These are phyloP conservation scores for Parasteatoda lunata DNA, from an alignment of 2,888 invertebrate species.

Conservation along the genomic window DNA sequence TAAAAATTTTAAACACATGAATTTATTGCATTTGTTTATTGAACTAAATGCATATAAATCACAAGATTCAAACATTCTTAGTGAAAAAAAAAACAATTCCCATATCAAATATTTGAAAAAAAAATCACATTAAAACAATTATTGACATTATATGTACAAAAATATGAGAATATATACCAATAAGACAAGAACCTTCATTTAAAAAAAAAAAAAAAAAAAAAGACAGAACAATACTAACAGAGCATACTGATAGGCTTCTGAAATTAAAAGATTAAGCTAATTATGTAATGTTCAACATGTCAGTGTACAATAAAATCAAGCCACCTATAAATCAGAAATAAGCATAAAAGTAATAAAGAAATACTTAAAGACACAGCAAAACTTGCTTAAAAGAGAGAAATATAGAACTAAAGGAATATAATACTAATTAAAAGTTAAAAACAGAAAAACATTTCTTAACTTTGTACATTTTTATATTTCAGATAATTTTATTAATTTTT, in stretches of 20 bases:
- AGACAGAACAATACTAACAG: slow-evolving; percentile 6
- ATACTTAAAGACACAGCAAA: too few relatives aligned
- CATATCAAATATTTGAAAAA: slow-evolving; percentile 21
- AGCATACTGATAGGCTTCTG: slow-evolving; percentile 18
- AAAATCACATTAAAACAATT: slow-evolving; percentile 13
- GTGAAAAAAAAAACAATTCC: slow-evolving; percentile 7
- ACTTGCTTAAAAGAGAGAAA: too few relatives aligned
- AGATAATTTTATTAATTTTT: too few relatives aligned
- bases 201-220: slow-evolving; percentile 9
- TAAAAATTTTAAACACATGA: not conserved
- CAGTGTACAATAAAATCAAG: not conserved
- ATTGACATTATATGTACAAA: slow-evolving; percentile 39
- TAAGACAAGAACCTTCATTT: slow-evolving; percentile 9
- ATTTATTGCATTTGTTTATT: slow-evolving; percentile 23
- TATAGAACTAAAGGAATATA: too few relatives aligned
- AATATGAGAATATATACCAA: slow-evolving; percentile 34
- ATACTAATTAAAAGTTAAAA: too few relatives aligned
- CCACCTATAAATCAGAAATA: not conserved
- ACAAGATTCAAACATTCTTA: slow-evolving; percentile 22
- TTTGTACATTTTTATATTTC: too few relatives aligned
- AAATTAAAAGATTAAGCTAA: not conserved
- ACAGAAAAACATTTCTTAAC: too few relatives aligned
- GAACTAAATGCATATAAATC: slow-evolving; percentile 27
- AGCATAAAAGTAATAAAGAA: not conserved
- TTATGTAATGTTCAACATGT: not conserved